Evolutionary conservation across 2,797 vertebrate species (phyloP), one percentile per base, ranked within the genome.

Genomic region (Gallinago solitaria): DNA sequence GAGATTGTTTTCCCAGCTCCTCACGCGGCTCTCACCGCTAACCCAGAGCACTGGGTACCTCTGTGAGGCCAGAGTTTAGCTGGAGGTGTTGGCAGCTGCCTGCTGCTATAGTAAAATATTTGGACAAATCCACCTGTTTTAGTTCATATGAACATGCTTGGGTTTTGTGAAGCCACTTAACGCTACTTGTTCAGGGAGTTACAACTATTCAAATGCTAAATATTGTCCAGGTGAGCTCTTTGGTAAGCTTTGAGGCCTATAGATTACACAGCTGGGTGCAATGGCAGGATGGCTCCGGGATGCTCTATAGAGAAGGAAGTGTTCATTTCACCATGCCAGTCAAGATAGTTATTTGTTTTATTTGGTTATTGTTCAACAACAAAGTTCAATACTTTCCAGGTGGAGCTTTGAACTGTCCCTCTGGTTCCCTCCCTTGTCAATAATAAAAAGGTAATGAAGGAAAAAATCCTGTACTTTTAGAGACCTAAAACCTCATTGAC

Each of bases 381-480:
- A 96, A 93, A 97, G 96, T 97, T 97, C 98, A 93, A 67, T 96
- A 96, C 88, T 93, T 96, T 97, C 96, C 92, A 95, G 96, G 90
- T 92, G 90, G 96, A 97, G 94, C 95, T 91, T 89, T 94, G 93
- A 96, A 94, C 83, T 78, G 83, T 83, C 95, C 96, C 75, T 93
- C 94, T 69, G 77, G 25, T 97, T 97, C 95, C 95, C 90, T 97
- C 79, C 95, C 97, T 98, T 86, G 32, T 96, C 93, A 85, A 93
- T 96, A 97, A 97, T 97, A 98, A 98, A 98, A 98, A 98, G 97
- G 95, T 95, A 96, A 98, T 95, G 97, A 98, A 97, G 97, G 97
- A 95, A 30, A 53, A 97, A 98, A 96, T 97, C 97, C 97, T 96
- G 93, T 92, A 96, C 89, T 97, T 97, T 94, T 56, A 95, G 96